Evolutionary conservation across 2,113 vertebrate genomes (phyloP).

Genomic region (Tachycineta bicolor): DNA sequence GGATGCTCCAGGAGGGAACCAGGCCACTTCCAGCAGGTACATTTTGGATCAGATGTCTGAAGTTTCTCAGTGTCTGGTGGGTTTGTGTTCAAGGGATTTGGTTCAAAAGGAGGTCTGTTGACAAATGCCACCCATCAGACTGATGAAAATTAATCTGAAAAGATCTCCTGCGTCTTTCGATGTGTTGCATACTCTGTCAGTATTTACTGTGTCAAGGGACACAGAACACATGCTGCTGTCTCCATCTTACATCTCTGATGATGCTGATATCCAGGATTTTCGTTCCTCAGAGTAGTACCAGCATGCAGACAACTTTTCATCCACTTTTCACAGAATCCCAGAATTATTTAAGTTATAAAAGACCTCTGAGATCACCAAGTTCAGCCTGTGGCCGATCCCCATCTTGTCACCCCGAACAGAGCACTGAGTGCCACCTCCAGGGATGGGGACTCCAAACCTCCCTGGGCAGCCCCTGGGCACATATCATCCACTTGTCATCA

Average conservation of each 20-base stretch:
- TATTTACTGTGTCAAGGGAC: background rate
- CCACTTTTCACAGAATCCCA: background rate
- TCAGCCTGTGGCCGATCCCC: background rate
- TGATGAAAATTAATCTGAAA: background rate
- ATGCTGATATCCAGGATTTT: background rate
- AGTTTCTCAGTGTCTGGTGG: background rate
- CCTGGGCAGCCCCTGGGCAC: background rate
- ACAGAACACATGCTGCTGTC: background rate
- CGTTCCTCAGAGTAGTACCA: background rate
- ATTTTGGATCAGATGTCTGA: background rate
- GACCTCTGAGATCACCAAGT: background rate
- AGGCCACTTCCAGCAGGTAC: background rate
- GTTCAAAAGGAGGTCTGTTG: background rate
- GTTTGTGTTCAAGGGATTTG: background rate
- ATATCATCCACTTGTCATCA: background rate
- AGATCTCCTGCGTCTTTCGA: background rate
- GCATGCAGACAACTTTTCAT: background rate
- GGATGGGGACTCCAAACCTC: background rate
- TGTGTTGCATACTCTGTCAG: rapidly evolving
- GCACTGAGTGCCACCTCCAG: background rate
- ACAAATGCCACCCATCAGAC: background rate
- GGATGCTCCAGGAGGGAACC: background rate
- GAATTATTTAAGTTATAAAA: background rate
- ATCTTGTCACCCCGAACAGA: background rate
- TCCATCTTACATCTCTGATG: background rate